Conservation (phyloP, 1,140 invertebrate species). For the Drosophila bifasciata region DNA sequence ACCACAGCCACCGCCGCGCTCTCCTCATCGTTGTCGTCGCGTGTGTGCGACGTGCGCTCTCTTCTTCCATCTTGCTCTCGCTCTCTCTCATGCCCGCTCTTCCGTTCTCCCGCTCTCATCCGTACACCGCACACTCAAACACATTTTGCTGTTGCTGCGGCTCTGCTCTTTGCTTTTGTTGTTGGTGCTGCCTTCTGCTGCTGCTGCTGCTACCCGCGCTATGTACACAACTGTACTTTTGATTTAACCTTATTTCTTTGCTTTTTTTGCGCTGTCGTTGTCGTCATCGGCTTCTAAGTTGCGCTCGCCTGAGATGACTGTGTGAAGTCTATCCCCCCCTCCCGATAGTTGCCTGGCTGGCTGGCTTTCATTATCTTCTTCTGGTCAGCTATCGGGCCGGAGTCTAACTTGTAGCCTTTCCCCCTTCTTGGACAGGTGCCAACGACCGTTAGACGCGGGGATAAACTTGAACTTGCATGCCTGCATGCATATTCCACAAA, state of each 20-base stretch:
- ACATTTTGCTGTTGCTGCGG: constrained; percentile 74
- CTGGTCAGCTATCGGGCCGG: not conserved
- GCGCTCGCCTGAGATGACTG: constrained; percentile 4
- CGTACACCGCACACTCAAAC: constrained; percentile 72
- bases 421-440: constrained; percentile 32
- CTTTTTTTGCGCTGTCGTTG: constrained; percentile 61
- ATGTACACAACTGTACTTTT: constrained; percentile 83
- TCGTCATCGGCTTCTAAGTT: constrained; percentile 41
- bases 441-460: constrained; percentile 29
- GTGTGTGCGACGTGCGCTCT: constrained; percentile 75
- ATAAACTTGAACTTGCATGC: constrained; percentile 55
- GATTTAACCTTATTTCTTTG: constrained; percentile 82
- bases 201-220: constrained; percentile 69
- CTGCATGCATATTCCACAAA: constrained; percentile 32
- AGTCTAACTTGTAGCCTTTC: not conserved
- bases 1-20: constrained; percentile 29
- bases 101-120: constrained; percentile 25
- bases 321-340: constrained; percentile 4
- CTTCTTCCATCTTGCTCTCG: constrained; percentile 63
- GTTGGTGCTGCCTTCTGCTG: constrained; percentile 56
- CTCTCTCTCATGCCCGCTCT: constrained; percentile 39
- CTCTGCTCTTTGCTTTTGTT: constrained; percentile 57
- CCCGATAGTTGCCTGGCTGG: not conserved
- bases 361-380: not conserved
- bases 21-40: constrained; percentile 61